These are phyloP conservation scores for Cosmia trapezina DNA, from an alignment of 2,888 invertebrate species.

Conservation along the genomic window DNA sequence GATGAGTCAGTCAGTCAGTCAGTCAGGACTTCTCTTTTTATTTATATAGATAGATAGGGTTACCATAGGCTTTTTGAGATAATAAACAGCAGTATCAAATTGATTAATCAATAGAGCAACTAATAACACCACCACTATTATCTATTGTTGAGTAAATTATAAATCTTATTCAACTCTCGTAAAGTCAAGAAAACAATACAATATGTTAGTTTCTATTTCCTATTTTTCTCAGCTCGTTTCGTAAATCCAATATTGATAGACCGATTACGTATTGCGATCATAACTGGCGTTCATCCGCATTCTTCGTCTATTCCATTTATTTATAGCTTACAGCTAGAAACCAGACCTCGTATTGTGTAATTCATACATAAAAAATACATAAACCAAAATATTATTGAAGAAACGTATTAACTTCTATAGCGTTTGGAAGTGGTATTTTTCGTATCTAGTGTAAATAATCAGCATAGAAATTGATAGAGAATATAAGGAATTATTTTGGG, in stretches of 20 bases:
- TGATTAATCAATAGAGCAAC: too few species aligned
- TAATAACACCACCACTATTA: neutral
- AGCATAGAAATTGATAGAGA: conserved; percentile 10
- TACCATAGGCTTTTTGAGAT: too few species aligned
- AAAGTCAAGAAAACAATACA: neutral
- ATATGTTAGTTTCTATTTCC: neutral
- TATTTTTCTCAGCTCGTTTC: conserved; percentile 15
- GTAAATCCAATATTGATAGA: conserved; percentile 44
- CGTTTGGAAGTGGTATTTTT: neutral
- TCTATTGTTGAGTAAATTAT: neutral
- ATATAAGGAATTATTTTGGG: neutral
- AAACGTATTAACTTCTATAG: conserved; percentile 37
- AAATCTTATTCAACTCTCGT: neutral
- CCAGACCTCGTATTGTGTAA: conserved; percentile 35
- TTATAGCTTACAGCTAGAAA: conserved; percentile 31
- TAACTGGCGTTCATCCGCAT: conserved; percentile 46
- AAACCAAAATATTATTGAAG: conserved; percentile 23
- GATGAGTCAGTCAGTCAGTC: too few species aligned
- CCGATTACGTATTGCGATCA: conserved; percentile 40
- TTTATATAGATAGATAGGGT: too few species aligned
- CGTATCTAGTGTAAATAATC: conserved; percentile 23
- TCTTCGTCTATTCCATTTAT: conserved; percentile 41
- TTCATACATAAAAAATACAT: conserved; percentile 47
- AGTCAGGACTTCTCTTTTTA: too few species aligned
- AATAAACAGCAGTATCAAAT: too few species aligned